Conservation (phyloP, 2,888 invertebrate species). For the Lasioglossum vierecki region DNA sequence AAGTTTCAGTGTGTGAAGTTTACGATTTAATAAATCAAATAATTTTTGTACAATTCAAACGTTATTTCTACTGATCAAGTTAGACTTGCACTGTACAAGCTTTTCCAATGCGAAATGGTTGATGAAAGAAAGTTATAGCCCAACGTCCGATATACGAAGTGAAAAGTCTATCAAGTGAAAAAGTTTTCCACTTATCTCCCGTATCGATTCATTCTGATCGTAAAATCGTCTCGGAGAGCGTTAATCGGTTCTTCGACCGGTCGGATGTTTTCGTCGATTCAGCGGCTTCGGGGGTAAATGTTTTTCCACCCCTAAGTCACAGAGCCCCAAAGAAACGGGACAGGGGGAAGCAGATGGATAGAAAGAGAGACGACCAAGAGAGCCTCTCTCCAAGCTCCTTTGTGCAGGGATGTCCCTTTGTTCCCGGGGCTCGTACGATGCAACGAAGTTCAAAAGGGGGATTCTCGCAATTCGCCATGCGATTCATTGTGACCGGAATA, state of each 20-base stretch:
- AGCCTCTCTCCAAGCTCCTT: slow-evolving; percentile 31
- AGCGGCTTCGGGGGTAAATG: slow-evolving; percentile 38
- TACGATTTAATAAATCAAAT: too few relatives aligned
- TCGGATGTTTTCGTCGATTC: slow-evolving; percentile 38
- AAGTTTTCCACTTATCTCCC: background rate
- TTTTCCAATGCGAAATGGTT: background rate
- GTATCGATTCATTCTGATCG: background rate
- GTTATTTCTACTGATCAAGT: too few relatives aligned
- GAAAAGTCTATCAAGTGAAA: background rate
- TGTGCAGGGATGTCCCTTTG: slow-evolving; percentile 56
- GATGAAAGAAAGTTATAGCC: background rate
- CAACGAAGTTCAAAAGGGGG: slow-evolving; percentile 60
- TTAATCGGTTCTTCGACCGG: slow-evolving; percentile 39
- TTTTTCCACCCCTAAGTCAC: slow-evolving; percentile 38
- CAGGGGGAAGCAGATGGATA: slow-evolving; percentile 2
- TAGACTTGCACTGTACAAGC: too few relatives aligned
- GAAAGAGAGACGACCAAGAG: background rate
- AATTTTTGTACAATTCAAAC: too few relatives aligned
- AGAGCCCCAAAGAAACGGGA: background rate
- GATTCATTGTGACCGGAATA: slow-evolving; percentile 57
- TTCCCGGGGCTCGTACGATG: slow-evolving; percentile 45
- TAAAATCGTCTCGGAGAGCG: background rate
- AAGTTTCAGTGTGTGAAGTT: too few relatives aligned
- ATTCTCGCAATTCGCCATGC: slow-evolving; percentile 44
- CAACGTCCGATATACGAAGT: background rate